Base-by-base conservation (phyloP, 2,888 invertebrate species). In the Caenorhabditis panamensis region DNA sequence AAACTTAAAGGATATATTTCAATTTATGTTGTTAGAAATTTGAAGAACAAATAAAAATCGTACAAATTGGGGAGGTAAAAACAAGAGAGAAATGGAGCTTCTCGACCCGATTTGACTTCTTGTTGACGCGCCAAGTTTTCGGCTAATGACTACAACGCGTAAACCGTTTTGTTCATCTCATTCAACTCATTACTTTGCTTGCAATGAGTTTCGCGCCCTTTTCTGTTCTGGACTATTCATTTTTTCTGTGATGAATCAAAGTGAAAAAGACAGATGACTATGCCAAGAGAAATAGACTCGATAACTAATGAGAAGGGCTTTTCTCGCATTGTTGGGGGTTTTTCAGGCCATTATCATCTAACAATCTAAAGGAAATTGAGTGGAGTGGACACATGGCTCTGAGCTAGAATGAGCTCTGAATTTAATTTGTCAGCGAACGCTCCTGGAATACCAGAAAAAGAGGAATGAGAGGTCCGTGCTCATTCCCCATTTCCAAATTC, bases 351-450 rank as follows among this genome's bases (percentile, higher is more conserved):
- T 41, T 41, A 41, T 41, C 31, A 31, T 41, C 13, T 41, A 11
- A 2, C 41, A 6, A 11, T 28, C 36, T 31, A 4, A 20, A 18
- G 2, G 28, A 28, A 28, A n/a, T 28, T 54, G 54, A 20, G 18
- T 13, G 4, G 54, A 26, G 13, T 13, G 28, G 54, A 54, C 54
- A 54, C 54, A 54, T 26, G 5, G 26, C 26, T 28, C n/a, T 13
- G 41, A 41, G 41, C 54, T 28, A 41, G 18, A 37, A 24, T 31
- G 51, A 49, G 37, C 66, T 22, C 20, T 36, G 53, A 71, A 71
- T 71, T 71, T 47, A 71, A 71, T 71, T 71, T 71, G 62, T 18
- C 47, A 37, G n/a, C 54, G 54, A 71, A 71, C 62, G 62, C 54
- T 56, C 44, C 44, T 62, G 20, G 71, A 71, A 71, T 71, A 71